phyloP scores from a whole-genome alignment of 2,113 vertebrate species.

The Bubalus kerabau region DNA sequence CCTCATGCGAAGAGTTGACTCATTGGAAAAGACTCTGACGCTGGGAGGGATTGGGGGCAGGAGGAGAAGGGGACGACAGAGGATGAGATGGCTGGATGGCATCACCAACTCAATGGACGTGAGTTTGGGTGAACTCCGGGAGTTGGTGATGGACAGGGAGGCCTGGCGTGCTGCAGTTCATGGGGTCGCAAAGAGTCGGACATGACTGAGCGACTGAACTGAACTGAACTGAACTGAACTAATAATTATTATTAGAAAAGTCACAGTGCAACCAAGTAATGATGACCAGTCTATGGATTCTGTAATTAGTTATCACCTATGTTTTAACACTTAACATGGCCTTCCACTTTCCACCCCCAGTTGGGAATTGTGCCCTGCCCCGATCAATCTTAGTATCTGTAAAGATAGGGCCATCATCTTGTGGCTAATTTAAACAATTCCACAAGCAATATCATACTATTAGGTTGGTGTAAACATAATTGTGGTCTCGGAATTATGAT shows the following conservation, averaged over 20 bases:
- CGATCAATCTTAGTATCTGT: background rate
- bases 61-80: too few species aligned
- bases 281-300: background rate
- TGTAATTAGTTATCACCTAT: background rate
- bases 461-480: background rate
- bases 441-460: background rate
- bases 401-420: background rate
- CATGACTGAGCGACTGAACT: too few species aligned
- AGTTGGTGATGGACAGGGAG: too few species aligned
- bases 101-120: too few species aligned
- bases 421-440: background rate
- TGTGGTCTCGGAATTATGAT: background rate
- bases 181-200: too few species aligned
- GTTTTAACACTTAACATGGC: background rate
- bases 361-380: background rate
- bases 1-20: too few species aligned
- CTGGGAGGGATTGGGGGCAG: too few species aligned
- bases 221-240: background rate
- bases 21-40: too few species aligned
- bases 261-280: background rate
- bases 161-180: too few species aligned
- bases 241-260: background rate
- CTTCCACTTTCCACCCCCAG: background rate
- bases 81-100: too few species aligned
- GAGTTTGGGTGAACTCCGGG: too few species aligned